These are phyloP conservation scores for Nyctereutes procyonoides DNA, from an alignment of 2,113 vertebrate genomes.

Conservation along the genomic window DNA sequence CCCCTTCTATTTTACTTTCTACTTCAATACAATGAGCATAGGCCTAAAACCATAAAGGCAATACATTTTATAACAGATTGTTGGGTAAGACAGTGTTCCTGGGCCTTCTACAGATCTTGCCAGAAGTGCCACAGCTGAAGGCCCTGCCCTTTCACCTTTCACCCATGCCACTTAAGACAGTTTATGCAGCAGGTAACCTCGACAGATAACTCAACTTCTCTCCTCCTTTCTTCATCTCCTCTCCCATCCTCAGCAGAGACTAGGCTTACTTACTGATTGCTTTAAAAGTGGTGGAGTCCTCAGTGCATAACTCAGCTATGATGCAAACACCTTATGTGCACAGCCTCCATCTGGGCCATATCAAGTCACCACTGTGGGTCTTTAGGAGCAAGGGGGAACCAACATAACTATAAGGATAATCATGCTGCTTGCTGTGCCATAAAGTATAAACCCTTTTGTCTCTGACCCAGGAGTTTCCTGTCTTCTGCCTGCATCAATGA, in stretches of 20 bases:
- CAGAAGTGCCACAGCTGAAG: not conserved
- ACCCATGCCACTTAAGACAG: not conserved
- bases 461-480: not conserved
- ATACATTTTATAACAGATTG: not conserved
- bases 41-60: not conserved
- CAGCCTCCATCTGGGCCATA: not conserved
- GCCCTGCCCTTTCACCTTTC: not conserved
- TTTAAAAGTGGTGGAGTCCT: not conserved
- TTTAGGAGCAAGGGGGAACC: not conserved
- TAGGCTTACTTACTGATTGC: not conserved
- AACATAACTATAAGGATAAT: not conserved
- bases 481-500: not conserved
- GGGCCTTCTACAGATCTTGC: not conserved
- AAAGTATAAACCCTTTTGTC: not conserved
- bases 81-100: not conserved
- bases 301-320: not conserved
- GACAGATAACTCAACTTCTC: not conserved
- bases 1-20: not conserved
- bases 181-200: not conserved
- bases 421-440: no score
- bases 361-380: not conserved
- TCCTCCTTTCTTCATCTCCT: not conserved
- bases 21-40: not conserved
- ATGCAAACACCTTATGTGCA: not conserved
- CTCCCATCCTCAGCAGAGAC: not conserved